Evolutionary conservation across 2,888 invertebrate genomes (phyloP).

Genomic region (Leucophora obtusa): DNA sequence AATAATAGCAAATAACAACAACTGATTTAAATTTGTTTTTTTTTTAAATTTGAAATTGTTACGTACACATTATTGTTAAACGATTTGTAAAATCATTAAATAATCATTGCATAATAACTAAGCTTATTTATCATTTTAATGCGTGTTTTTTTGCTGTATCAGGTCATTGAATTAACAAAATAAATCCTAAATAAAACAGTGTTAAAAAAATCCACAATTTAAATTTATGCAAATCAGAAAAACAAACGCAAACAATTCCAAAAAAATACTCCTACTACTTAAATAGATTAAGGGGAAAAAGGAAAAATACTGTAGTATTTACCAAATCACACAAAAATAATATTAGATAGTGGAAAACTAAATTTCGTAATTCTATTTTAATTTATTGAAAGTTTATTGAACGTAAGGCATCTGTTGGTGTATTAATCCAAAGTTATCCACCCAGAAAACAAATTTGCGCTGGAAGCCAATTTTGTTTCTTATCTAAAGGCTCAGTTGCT

Average conservation of each 20-base stretch:
- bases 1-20: background rate
- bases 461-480: too few relatives aligned
- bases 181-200: conserved; percentile 20
- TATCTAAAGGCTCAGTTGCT: too few relatives aligned
- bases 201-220: background rate
- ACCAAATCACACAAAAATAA: background rate
- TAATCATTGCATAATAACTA: conserved; percentile 17
- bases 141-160: background rate
- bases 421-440: too few relatives aligned
- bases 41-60: background rate
- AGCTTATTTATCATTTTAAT: conserved; percentile 8
- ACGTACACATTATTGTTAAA: conserved; percentile 12
- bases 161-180: conserved; percentile 16
- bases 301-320: background rate
- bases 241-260: conserved; percentile 9
- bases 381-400: too few relatives aligned
- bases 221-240: conserved; percentile 41
- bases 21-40: background rate
- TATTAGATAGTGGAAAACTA: background rate
- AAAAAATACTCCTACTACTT: background rate
- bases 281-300: background rate
- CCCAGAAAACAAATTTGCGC: too few relatives aligned
- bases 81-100: conserved; percentile 29
- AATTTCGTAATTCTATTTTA: too few relatives aligned
- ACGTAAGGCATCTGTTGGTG: too few relatives aligned